Base-by-base conservation (phyloP, 2,888 invertebrate genomes). In the Nemapogon koenigi region DNA sequence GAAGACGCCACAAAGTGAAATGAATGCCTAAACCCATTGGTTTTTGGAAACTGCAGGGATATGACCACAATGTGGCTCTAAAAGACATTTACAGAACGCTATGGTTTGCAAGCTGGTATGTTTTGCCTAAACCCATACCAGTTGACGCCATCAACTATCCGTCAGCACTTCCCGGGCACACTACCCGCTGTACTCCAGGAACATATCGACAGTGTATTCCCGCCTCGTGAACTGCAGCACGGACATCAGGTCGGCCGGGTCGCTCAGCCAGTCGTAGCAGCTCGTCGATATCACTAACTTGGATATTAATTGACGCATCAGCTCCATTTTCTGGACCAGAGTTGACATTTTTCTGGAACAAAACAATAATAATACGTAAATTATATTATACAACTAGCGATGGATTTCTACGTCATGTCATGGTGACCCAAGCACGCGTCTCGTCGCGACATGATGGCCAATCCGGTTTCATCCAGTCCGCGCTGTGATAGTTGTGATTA, bases 261-360 rank as follows among this genome's bases (percentile, higher is more conserved):
- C 60, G 0, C 46, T 30, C 0, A 58, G 48, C 71, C 71, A 72
- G 39, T 73, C 69, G 17, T 62, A 59, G 2, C 43, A 38, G 0
- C 45, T 41, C 0, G 65, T 55, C 0, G 57, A 49, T 1, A 53
- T 55, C 22, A 59, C 57, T 19, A 72, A 44, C 3, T 57, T 52
- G 0, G 55, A 46, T 0, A 65, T 39, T 16, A 71, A 29, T 62
- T 62, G 64, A 0, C 67, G 46, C 61, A 72, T 67, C 25, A 62
- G 8, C 28, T 71, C 65, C 43, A 69, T 35, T 45, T 67, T 69
- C 7, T 49, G 46, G 0, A 66, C 57, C 0, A 62, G 15, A 0
- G 6, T 42, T 2, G 44, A 46, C 0, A 72, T 54, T 42, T 59
- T 62, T 4, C 72, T 72, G 56, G 0, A 52, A 50, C 15, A 17